Percentiles rank a stretch among this genome's conserved stretches.
These are phyloP conservation scores for Pissodes strobi DNA, from an alignment of 1,140 invertebrate species.

Conservation along the genomic window DNA sequence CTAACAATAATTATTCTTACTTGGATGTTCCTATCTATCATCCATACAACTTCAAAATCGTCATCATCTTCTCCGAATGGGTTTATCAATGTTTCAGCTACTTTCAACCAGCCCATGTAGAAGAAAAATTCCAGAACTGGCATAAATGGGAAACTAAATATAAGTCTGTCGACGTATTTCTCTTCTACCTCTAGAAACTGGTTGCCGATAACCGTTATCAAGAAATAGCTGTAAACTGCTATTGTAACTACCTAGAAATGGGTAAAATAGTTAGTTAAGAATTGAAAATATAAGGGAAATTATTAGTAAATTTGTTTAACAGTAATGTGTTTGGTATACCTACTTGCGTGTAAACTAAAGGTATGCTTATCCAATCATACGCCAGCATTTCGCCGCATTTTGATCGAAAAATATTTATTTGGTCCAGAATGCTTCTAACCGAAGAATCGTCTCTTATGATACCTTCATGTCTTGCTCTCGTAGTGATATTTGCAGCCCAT, in stretches of 20 bases:
- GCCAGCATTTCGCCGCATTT: conserved; percentile 75
- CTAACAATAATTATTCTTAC: conserved; percentile 52
- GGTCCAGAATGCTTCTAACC: conserved; percentile 69
- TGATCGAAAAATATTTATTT: conserved; percentile 70
- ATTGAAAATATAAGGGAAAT: too few species aligned
- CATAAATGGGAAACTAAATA: conserved; percentile 86
- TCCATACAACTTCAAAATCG: conserved; percentile 76
- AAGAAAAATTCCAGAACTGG: conserved; percentile 82
- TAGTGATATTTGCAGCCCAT: conserved; percentile 74
- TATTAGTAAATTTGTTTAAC: too few species aligned
- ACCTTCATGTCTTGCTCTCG: conserved; percentile 69
- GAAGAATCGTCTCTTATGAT: conserved; percentile 74
- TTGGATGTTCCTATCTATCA: conserved; percentile 84
- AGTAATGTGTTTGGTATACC: neutral
- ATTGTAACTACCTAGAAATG: conserved; percentile 65
- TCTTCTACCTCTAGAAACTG: conserved; percentile 55
- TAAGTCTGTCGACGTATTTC: conserved; percentile 59
- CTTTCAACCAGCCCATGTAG: conserved; percentile 91
- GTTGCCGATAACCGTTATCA: conserved; percentile 69
- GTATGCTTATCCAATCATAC: conserved; percentile 86
- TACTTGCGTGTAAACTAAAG: conserved; percentile 85
- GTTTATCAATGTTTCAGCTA: conserved; percentile 82
- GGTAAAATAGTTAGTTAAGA: neutral
- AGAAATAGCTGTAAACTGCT: conserved; percentile 75
- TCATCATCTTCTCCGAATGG: conserved; percentile 92